phyloP scores from a whole-genome alignment of 2,888 invertebrate species.

The Zygothrica quintamaculata region DNA sequence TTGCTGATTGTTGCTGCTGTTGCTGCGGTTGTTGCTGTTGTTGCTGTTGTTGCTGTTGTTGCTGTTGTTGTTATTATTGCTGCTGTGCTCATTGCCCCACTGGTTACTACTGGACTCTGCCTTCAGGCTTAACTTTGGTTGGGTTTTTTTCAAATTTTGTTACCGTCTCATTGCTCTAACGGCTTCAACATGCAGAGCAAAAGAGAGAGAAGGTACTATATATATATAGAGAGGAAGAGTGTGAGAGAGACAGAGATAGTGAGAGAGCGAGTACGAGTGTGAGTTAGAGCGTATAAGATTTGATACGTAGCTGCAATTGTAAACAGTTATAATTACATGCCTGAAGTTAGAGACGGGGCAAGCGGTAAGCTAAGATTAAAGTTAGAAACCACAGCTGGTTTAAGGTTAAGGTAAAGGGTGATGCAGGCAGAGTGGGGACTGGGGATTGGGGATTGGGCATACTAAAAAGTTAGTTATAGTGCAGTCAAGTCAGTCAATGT shows the following conservation, averaged over 20 bases:
- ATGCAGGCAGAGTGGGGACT: no score
- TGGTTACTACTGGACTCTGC: conserved; percentile 1
- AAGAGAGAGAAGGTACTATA: no score
- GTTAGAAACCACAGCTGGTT: not conserved
- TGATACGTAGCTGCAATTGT: conserved; percentile 50
- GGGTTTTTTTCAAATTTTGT: conserved; percentile 52
- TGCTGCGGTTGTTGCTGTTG: conserved; percentile 6
- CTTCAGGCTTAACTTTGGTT: conserved; percentile 9
- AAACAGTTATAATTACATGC: conserved; percentile 61
- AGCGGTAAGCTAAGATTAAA: not conserved
- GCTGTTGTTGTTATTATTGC: conserved; percentile 15
- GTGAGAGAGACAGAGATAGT: no score
- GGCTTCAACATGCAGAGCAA: no score
- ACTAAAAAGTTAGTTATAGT: conserved; percentile 13
- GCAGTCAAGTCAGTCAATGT: conserved; percentile 14
- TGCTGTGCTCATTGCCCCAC: conserved; percentile 3
- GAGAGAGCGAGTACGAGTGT: conserved; percentile 14
- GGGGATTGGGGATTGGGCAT: conserved; percentile 8
- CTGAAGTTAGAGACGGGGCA: not conserved
- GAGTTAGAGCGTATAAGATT: conserved; percentile 15
- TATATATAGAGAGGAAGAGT: no score
- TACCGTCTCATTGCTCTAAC: conserved; percentile 38
- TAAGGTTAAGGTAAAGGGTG: no score
- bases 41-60: conserved; percentile 3
- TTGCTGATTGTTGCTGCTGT: conserved; percentile 2